A percentile compares a stretch with the other conserved stretches of the same genome.
phyloP scores from a whole-genome alignment of 2,888 invertebrate species.

The Nephrotoma guestfalica region DNA sequence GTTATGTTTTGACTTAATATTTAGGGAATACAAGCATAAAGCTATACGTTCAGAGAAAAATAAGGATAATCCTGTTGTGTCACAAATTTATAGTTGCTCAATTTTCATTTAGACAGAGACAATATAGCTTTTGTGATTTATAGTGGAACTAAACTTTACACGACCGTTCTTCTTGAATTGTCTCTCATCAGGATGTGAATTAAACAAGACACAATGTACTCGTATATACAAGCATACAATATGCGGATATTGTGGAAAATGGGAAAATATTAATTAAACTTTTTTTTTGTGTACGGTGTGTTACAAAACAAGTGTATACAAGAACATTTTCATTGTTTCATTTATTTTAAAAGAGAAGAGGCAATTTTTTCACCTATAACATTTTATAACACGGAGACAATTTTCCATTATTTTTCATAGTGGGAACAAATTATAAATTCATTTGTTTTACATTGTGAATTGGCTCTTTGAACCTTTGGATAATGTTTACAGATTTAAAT shows the following conservation, averaged over 20 bases:
- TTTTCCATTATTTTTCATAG: no score
- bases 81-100: background rate
- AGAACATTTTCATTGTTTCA: no score
- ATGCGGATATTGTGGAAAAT: background rate
- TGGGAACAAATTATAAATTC: no score
- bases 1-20: background rate
- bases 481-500: no score
- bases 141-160: background rate
- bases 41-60: background rate
- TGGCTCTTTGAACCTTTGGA: no score
- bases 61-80: background rate
- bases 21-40: background rate
- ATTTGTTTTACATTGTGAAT: no score
- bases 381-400: no score
- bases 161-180: background rate
- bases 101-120: background rate
- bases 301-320: no score
- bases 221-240: background rate
- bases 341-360: no score
- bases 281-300: no score
- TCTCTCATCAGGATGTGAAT: background rate
- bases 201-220: background rate
- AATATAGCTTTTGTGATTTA: background rate
- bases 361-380: no score
- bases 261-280: no score